phyloP scores from a whole-genome alignment of 35 echinoderm and acorn worm species.

The Apostichopus californicus region DNA sequence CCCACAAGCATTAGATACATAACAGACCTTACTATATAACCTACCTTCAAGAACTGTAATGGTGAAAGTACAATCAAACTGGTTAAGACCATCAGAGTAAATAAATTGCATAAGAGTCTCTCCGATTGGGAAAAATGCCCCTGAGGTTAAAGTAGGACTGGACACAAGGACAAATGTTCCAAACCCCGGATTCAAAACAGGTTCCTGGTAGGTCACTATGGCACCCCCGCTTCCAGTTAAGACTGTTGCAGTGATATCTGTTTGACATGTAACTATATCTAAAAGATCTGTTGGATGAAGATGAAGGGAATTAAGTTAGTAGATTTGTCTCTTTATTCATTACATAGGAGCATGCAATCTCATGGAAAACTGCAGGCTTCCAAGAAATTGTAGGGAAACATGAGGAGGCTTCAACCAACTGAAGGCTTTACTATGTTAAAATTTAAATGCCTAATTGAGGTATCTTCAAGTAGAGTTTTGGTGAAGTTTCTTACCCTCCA shows the following conservation, averaged over 20 bases:
- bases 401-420: no score
- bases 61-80: conserved; percentile 31
- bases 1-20: no score
- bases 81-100: background rate
- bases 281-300: background rate
- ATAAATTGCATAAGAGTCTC: background rate
- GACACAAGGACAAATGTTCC: conserved; percentile 2
- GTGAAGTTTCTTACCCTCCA: no score
- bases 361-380: no score
- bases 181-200: background rate
- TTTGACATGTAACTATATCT: background rate
- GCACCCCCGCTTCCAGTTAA: conserved; percentile 34
- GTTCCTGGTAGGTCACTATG: conserved; percentile 10
- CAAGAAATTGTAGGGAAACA: no score
- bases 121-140: conserved; percentile 37
- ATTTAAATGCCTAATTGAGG: no score
- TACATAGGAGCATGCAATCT: no score
- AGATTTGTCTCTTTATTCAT: no score
- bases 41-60: conserved; percentile 43
- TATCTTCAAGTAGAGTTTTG: no score
- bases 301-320: background rate
- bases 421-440: no score
- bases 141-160: background rate
- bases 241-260: conserved; percentile 38
- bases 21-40: background rate